phyloP scores from a whole-genome alignment of 2,113 vertebrate species.

The Penelope pileata region DNA sequence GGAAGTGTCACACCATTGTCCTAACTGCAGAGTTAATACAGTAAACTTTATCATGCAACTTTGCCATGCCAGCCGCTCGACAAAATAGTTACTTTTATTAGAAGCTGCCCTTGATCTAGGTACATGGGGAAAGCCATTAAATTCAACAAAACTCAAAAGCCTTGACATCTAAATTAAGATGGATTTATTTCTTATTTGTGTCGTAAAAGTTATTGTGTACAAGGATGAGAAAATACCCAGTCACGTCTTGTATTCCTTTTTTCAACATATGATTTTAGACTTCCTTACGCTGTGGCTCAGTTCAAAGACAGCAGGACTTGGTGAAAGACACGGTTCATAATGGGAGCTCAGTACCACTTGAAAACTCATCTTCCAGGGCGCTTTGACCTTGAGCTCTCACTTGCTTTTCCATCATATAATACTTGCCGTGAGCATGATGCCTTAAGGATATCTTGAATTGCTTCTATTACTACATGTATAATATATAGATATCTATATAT shows the following conservation, averaged over 20 bases:
- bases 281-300: not conserved
- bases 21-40: too few relatives aligned
- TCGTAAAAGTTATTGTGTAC: constrained; percentile 30
- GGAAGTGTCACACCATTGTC: too few relatives aligned
- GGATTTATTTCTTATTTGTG: constrained; percentile 55
- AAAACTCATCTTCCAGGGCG: not conserved
- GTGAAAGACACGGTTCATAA: not conserved
- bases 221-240: not conserved
- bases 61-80: constrained; percentile 49
- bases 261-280: not conserved
- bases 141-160: constrained; percentile 61
- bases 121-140: constrained; percentile 66
- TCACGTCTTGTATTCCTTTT: not conserved
- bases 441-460: not conserved
- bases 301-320: not conserved
- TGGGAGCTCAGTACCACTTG: not conserved
- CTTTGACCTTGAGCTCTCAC: not conserved
- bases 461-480: too few relatives aligned
- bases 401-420: not conserved
- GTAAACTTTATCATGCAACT: constrained; percentile 69
- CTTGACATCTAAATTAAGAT: constrained; percentile 62
- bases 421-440: not conserved
- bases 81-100: constrained; percentile 65
- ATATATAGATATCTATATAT: too few relatives aligned
- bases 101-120: constrained; percentile 63